Evolutionary conservation across 2,797 vertebrate species (phyloP), one percentile per base, ranked within the genome.

Genomic region (Cossypha heuglini): DNA sequence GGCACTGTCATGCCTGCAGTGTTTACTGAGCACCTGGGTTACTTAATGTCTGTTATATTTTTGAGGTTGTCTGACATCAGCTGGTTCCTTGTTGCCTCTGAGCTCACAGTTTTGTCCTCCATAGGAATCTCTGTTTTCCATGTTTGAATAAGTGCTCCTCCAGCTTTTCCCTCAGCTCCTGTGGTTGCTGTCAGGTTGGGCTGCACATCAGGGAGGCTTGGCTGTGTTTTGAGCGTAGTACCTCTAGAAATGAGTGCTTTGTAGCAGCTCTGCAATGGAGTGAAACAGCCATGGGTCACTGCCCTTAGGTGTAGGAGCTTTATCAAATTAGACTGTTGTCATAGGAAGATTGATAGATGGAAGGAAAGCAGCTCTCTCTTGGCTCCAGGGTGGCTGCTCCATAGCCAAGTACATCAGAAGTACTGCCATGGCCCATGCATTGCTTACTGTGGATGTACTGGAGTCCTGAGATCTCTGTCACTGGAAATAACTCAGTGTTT

Each of bases 401-500:
- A 25, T 73, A 63, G 54, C 58, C 35, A 16, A 0, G 4, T 25
- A 42, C 19, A 16, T 42, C 4, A 38, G 1, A 80, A 55, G 3
- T 79, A 16, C 0, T 0, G 24, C 28, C 0, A 0, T 52, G 42
- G 61, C 22, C 40, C 4, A 1, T 21, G 16, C 8, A 1, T 29
- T 71, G 42, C 64, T 49, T 52, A 1, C 48, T 52, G 24, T 57
- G 33, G 7, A 2, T 35, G 21, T 82, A 45, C 58, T 81, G 35
- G 29, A 58, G 33, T 63, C 16, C 13, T 35, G 33, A 74, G 40
- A 33, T 78, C 25, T 67, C 13, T 1, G 0, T 25, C 3, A 5
- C 5, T 29, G 26, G 46, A 75, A 28, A 40, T 43, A 17, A 51
- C 18, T 69, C 0, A 0, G 0, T 61, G 10, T 25, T 72, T 75